Conservation (phyloP, 1,140 invertebrate genomes). For the Bombus huntii region DNA sequence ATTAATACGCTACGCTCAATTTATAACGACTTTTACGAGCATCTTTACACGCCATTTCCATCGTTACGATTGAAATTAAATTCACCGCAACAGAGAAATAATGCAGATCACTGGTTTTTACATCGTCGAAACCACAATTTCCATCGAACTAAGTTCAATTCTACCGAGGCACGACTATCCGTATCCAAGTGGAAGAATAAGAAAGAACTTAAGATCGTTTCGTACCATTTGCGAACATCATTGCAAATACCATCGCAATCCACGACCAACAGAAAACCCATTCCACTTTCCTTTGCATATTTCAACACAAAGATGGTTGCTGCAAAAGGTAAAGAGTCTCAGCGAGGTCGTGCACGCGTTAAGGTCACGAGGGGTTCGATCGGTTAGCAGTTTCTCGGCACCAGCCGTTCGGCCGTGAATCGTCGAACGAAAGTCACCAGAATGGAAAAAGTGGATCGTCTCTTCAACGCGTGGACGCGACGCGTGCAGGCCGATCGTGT, state of each 20-base stretch:
- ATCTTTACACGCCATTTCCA: no score
- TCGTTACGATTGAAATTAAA: no score
- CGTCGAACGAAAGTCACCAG: constrained; percentile 58
- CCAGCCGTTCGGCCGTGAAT: constrained; percentile 5
- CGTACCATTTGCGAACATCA: not conserved
- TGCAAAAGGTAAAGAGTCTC: constrained; percentile 10
- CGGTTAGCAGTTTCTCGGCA: constrained; percentile 1
- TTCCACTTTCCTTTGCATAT: constrained; percentile 1
- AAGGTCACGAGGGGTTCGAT: not conserved
- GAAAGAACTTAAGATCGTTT: not conserved
- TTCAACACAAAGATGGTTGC: not conserved
- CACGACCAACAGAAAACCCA: not conserved
- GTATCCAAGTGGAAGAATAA: no score
- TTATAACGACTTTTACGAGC: no score
- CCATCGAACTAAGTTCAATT: not conserved
- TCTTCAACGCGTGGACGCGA: constrained; percentile 7
- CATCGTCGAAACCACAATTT: not conserved
- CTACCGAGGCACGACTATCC: no score
- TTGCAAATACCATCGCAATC: not conserved
- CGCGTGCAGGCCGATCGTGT: constrained; percentile 27
- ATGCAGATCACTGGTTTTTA: not conserved
- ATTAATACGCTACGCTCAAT: no score
- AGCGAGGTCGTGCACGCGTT: not conserved
- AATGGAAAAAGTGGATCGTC: constrained; percentile 66
- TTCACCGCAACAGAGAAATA: no score